Evolutionary conservation across 2,888 invertebrate genomes (phyloP), one percentile per base, ranked within the genome.

Genomic region (Macaria liturata): DNA sequence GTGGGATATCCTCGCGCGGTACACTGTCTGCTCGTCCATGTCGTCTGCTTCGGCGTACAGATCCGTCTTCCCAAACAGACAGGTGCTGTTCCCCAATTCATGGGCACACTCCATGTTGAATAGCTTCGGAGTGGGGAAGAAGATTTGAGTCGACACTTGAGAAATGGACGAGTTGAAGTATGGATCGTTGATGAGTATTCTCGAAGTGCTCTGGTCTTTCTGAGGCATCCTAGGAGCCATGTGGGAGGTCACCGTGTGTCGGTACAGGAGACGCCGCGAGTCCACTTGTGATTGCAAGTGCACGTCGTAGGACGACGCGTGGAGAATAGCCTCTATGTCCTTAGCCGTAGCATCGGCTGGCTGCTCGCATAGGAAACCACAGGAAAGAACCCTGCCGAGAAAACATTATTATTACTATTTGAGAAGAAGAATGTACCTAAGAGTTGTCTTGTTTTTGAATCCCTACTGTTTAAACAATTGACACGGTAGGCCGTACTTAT

Each of bases 101-200:
- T 86, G 70, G 9, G 66, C 71, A 72, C 91, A 79, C 67, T 83
- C 74, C 67, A 88, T 70, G 73, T 86, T 65, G 78, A 90, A 94
- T 9, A 95, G 74, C 32, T 89, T 87, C 4, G 92, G 89, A 0
- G 94, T 90, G 2, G 95, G 95, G 70, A 95, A 95, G 79, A 93
- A 95, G 62, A 93, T 86, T 55, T 86, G 79, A 43, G 81, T 87
- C 0, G 94, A 93, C 4, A 95, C 72, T 75, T 88, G 93, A 9
- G 94, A 88, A 45, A 95, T 86, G 0, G 93, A 91, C 0, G 92
- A 93, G 57, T 91, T 90, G 68, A 93, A 94, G 59, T 86, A 88
- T 9, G 93, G 93, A 65, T 94, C 92, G 69, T 94, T 94, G 39
- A 79, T 88, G 67, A 95, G 74, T 46, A 90, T 88, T 55, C 93